Conservation (phyloP, 2,113 vertebrate species). For the Chionis minor region DNA sequence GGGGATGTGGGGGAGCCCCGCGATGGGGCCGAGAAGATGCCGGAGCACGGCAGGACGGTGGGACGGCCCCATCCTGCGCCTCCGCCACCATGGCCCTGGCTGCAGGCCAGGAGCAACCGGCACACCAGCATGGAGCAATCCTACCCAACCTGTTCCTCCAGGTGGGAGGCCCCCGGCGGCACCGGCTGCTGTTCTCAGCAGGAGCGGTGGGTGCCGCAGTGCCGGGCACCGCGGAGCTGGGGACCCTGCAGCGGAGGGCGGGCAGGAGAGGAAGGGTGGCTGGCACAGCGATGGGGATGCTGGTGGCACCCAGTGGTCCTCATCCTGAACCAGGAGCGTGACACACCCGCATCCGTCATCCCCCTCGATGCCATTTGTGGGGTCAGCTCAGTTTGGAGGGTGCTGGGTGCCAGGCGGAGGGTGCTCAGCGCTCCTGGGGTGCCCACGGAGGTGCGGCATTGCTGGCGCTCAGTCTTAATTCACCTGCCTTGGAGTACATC, state of each 20-base stretch:
- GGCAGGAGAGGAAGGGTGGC: neutral
- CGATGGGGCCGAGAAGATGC: fast-evolving
- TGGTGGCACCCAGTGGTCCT: neutral
- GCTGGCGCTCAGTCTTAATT: neutral
- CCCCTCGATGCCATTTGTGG: neutral
- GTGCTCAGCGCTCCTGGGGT: no score
- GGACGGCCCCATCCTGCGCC: neutral
- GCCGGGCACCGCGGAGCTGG: fast-evolving
- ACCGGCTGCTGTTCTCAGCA: neutral
- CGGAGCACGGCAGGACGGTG: fast-evolving
- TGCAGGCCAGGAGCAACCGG: neutral
- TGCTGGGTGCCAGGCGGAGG: neutral
- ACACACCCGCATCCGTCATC: neutral
- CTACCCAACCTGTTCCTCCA: slow-evolving; percentile 29
- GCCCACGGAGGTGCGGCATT: fast-evolving
- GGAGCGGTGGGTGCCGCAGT: neutral
- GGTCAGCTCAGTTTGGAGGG: neutral
- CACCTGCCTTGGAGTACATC: neutral
- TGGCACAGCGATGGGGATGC: neutral
- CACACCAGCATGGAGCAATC: neutral
- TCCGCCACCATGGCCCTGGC: fast-evolving
- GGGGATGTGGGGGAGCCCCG: neutral
- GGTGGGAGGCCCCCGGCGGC: neutral
- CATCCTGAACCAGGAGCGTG: neutral
- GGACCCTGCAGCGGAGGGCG: neutral